Conservation (phyloP, 2,888 invertebrate genomes). For the Drosophila mayaguana region DNA sequence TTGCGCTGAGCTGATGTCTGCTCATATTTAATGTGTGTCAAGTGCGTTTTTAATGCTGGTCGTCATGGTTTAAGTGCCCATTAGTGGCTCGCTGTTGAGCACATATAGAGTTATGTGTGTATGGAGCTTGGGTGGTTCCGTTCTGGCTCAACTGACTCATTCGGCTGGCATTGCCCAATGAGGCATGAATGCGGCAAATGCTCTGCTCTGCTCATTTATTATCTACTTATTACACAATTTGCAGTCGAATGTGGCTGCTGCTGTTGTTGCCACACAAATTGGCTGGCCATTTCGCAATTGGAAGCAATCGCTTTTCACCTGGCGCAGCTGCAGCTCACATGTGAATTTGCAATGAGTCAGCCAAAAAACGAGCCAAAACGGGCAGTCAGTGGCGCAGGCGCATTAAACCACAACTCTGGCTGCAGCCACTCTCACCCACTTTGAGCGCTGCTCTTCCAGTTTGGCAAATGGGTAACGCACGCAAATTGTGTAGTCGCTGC, state of each 20-base stretch:
- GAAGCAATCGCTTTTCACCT: conserved; percentile 56
- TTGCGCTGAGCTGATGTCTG: conserved; percentile 11
- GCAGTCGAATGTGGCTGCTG: conserved; percentile 19
- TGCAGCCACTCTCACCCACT: conserved; percentile 56
- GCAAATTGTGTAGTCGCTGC: conserved; percentile 58
- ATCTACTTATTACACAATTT: conserved; percentile 74
- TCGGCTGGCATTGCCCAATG: conserved; percentile 65
- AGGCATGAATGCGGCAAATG: conserved; percentile 70
- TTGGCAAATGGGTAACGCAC: conserved; percentile 73
- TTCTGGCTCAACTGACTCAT: conserved; percentile 53
- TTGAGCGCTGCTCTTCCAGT: conserved; percentile 43
- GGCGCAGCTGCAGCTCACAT: conserved; percentile 56
- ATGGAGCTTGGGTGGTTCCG: conserved; percentile 10
- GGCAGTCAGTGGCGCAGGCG: conserved; percentile 54
- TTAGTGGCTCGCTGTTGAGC: conserved; percentile 35
- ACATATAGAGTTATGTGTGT: neutral
- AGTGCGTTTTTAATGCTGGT: conserved; percentile 71
- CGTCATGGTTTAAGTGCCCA: conserved; percentile 67
- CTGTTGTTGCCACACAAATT: conserved; percentile 42
- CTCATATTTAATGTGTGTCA: conserved; percentile 67
- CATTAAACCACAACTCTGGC: conserved; percentile 64
- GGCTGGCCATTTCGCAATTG: conserved; percentile 65
- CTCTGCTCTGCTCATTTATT: conserved; percentile 64
- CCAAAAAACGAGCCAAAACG: neutral
- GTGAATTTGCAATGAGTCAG: conserved; percentile 51